Evolutionary conservation across 2,113 vertebrate genomes (phyloP).

Genomic region (Pseudorhombus dupliciocellatus): DNA sequence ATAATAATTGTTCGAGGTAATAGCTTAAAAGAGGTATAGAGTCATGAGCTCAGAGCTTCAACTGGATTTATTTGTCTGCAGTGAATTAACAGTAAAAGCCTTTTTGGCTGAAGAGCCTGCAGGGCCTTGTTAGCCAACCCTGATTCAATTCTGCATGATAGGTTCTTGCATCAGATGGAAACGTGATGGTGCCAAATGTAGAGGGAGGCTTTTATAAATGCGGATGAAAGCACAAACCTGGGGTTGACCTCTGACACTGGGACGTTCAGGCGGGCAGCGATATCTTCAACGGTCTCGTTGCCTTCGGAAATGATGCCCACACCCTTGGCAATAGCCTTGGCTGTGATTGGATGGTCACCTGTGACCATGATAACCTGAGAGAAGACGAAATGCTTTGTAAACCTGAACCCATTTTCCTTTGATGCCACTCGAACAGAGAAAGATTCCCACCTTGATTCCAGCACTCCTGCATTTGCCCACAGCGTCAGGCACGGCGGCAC

Average conservation of each 20-base stretch:
- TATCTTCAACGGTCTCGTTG: slow-evolving; percentile 94
- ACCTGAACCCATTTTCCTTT: too few species aligned
- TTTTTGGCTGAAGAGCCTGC: slow-evolving; percentile 35
- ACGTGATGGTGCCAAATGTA: not conserved
- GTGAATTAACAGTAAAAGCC: slow-evolving; percentile 32
- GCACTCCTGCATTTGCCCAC: slow-evolving; percentile 93
- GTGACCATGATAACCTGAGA: slow-evolving; percentile 94
- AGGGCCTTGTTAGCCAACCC: not conserved
- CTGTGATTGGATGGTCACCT: slow-evolving; percentile 94
- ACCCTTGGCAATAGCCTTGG: slow-evolving; percentile 93
- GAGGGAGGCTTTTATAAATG: not conserved
- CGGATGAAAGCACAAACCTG: slow-evolving; percentile 71
- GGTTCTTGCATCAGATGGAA: not conserved
- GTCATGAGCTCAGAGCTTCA: not conserved
- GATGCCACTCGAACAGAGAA: too few species aligned
- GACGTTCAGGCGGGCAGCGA: slow-evolving; percentile 89
- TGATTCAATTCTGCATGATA: slow-evolving; percentile 22
- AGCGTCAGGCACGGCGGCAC: slow-evolving; percentile 88
- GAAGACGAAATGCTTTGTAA: not conserved
- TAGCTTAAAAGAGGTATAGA: not conserved
- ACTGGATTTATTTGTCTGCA: slow-evolving; percentile 42
- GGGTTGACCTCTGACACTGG: slow-evolving; percentile 91
- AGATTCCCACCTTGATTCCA: slow-evolving; percentile 87
- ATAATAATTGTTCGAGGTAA: too few species aligned
- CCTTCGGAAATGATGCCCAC: slow-evolving; percentile 97